Evolutionary conservation across 2,797 vertebrate genomes (phyloP).

Genomic region (Apogon talboti): DNA sequence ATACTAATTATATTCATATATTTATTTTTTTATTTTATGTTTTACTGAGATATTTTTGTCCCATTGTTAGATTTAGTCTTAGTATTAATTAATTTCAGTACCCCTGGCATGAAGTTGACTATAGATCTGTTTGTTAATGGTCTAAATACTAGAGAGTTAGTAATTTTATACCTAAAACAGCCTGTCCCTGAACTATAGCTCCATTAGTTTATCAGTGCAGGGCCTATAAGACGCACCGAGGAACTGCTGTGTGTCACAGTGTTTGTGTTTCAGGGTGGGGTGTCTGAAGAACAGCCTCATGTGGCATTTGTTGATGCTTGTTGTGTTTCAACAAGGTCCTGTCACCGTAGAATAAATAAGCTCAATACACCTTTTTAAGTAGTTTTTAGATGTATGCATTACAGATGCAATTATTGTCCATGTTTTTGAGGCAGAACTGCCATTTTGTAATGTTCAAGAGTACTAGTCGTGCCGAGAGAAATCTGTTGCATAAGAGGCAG

Average conservation of each 20-base stretch:
- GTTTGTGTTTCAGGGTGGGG: slow-evolving; percentile 82
- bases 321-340: slow-evolving; percentile 3
- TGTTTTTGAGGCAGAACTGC: neutral
- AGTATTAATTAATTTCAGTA: no score
- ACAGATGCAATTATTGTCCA: neutral
- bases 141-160: no score
- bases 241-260: slow-evolving; percentile 32
- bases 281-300: slow-evolving; percentile 24
- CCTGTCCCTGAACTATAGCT: neutral
- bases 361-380: neutral
- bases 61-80: no score
- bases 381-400: neutral
- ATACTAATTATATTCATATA: no score
- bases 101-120: no score
- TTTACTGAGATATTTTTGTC: no score
- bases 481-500: slow-evolving; percentile 7
- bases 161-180: no score
- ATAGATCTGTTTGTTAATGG: no score
- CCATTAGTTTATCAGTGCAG: slow-evolving; percentile 35
- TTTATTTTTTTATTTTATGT: no score
- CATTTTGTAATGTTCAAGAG: slow-evolving; percentile 39
- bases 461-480: slow-evolving; percentile 7
- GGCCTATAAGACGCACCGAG: slow-evolving; percentile 7
- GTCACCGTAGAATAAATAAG: neutral
- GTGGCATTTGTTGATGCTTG: slow-evolving; percentile 34